Evolutionary conservation across 2,113 vertebrate species (phyloP), one percentile per base, ranked within the genome.

Genomic region (Brienomyrus brachyistius): DNA sequence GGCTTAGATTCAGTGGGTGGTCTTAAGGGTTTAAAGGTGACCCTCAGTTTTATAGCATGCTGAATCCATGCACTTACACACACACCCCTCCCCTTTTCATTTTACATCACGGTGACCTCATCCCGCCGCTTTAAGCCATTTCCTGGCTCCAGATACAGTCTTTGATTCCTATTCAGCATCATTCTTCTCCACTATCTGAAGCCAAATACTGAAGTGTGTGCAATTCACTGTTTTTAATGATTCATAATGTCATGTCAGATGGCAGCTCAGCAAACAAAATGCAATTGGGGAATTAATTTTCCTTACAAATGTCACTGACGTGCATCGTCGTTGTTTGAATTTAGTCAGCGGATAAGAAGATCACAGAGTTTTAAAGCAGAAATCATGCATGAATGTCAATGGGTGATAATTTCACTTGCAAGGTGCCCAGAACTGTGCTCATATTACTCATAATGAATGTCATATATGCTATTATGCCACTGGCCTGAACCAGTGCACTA

Each of bases 361-460:
- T 40, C 82, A 48, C 8, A 45, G 31, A 40, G 21, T 84, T 13
- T 48, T 84, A 84, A 48, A 84, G 23, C 17, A 84, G 47, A 84
- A 47, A 84, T 43, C 35, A 6, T 5, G 74, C 40, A 84, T n/a
- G 21, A 43, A 23, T 47, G 43, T 84, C 82, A 48, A 48, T n/a
- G 21, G 21, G 19, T 84, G 17, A 21, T 84, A 10, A 84, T 19
- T 9, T 23, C 1, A 84, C 90, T 84, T 90, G 89, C 92, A 91
- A 89, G 88, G 89, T 92, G 88, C 89, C 88, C 45, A 70, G 21
- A 56, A 35, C 74, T 82, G 82, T 87, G 45, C 54, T 91, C 92
- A 91, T 91, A 91, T 86, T 92, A 92, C 92, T 92, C 90, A 66
- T 90, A 90, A 92, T 92, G 91, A 94, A 87, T 91, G 94, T 92